A percentile compares a stretch with the other conserved stretches of the same genome.
Evolutionary conservation across 1,140 invertebrate genomes (phyloP).

Genomic region (Pseudomyrmex cubaensis): DNA sequence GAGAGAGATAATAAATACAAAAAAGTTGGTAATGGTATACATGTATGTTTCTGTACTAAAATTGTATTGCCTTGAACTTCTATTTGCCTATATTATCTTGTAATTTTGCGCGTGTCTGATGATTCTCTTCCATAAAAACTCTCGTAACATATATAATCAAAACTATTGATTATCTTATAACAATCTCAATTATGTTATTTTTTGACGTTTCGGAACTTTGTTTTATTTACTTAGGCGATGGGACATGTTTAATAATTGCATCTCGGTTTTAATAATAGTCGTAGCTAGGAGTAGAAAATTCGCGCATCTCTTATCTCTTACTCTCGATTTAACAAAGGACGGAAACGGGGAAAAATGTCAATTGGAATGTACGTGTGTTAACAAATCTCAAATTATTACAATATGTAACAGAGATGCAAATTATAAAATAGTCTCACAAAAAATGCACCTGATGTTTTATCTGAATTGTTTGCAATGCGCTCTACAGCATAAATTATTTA

Average conservation of each 20-base stretch:
- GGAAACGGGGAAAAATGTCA: constrained; percentile 68
- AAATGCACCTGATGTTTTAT: constrained; percentile 18
- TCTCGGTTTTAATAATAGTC: constrained; percentile 28
- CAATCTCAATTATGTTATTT: constrained; percentile 56
- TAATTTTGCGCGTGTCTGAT: neutral
- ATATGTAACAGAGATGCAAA: constrained; percentile 36
- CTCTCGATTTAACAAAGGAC: constrained; percentile 72
- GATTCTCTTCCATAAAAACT: constrained; percentile 57
- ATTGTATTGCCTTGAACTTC: constrained; percentile 67
- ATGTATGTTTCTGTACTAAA: constrained; percentile 66
- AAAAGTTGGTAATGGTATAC: constrained; percentile 76
- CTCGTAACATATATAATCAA: constrained; percentile 55
- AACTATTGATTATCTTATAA: constrained; percentile 63
- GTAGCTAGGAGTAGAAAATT: constrained; percentile 44
- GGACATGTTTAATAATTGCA: constrained; percentile 44
- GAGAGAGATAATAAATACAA: constrained; percentile 71
- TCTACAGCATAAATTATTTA: constrained; percentile 29
- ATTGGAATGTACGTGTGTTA: constrained; percentile 68
- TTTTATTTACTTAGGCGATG: constrained; percentile 49
- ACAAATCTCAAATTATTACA: constrained; percentile 59
- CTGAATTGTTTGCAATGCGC: constrained; percentile 35
- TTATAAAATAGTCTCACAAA: constrained; percentile 13
- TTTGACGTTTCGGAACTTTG: constrained; percentile 51
- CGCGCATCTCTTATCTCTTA: constrained; percentile 55
- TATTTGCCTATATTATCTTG: constrained; percentile 40